Percentiles rank a stretch among this genome's conserved stretches.
Conservation (phyloP, 2,888 invertebrate species). For the Epistrophella euchroma region DNA sequence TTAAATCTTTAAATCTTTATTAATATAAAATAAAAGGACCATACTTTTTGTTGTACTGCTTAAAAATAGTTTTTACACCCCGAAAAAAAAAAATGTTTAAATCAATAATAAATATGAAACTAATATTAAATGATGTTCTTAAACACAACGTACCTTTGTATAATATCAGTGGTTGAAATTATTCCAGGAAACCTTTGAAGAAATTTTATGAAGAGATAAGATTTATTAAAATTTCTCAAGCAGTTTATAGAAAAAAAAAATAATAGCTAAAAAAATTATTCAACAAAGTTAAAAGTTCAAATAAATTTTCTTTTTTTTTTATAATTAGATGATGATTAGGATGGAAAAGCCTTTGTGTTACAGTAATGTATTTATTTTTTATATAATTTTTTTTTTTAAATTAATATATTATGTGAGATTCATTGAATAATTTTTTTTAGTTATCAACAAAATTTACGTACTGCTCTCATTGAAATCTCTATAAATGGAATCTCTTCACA, state of each 20-base stretch:
- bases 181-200: conserved; percentile 84
- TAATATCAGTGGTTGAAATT: conserved; percentile 84
- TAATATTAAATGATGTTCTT: conserved; percentile 49
- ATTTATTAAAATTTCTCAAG: conserved; percentile 80
- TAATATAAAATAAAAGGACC: conserved; percentile 28
- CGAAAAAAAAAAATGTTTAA: conserved; percentile 3
- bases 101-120: conserved; percentile 36
- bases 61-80: conserved; percentile 28
- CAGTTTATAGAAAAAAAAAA: conserved; percentile 76
- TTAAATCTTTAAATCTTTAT: not conserved
- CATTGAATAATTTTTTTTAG: conserved; percentile 71
- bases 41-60: conserved; percentile 12
- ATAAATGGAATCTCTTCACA: conserved; percentile 81
- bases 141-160: conserved; percentile 74
- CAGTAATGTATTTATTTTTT: conserved; percentile 60
- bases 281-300: conserved; percentile 78
- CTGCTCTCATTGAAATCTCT: conserved; percentile 71
- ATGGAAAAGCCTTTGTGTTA: conserved; percentile 84
- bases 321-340: conserved; percentile 83
- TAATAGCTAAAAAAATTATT: conserved; percentile 60
- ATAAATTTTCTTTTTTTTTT: conserved; percentile 76
- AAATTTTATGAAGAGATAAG: conserved; percentile 83
- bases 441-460: conserved; percentile 69
- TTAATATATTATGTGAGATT: conserved; percentile 62
- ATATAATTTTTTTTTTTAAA: conserved; percentile 59